A percentile compares a stretch with the other conserved stretches of the same genome.
Conservation (phyloP, 2,888 invertebrate genomes). For the Ephialtes manifestator region DNA sequence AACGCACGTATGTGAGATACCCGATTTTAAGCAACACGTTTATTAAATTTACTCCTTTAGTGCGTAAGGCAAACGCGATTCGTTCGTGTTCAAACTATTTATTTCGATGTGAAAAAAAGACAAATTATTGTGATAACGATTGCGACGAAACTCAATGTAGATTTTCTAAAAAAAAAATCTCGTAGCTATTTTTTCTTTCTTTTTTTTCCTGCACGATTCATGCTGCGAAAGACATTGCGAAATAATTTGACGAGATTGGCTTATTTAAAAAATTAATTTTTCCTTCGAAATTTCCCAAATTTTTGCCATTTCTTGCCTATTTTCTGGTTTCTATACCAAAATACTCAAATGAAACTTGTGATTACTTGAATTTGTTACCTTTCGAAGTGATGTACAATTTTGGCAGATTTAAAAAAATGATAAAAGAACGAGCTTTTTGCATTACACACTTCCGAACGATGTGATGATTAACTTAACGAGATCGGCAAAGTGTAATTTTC, state of each 20-base stretch:
- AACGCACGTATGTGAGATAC: conserved; percentile 53
- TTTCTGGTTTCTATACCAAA: not conserved
- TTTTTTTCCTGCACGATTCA: not conserved
- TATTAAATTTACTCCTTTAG: conserved; percentile 18
- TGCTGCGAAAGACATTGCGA: not conserved
- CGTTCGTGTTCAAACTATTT: conserved; percentile 37
- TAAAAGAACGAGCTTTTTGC: not conserved
- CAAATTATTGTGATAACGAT: conserved; percentile 65
- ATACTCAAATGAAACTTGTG: not conserved
- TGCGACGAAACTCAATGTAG: conserved; percentile 59
- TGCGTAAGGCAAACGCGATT: conserved; percentile 51
- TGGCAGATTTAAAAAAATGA: not conserved
- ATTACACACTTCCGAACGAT: conserved; percentile 24
- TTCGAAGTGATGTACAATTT: not conserved
- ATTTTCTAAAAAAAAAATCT: conserved; percentile 46
- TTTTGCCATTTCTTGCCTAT: not conserved
- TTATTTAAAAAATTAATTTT: not conserved
- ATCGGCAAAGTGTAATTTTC: conserved; percentile 24
- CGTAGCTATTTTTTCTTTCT: conserved; percentile 26
- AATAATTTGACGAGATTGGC: conserved; percentile 7
- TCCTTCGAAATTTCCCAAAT: not conserved
- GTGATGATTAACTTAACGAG: conserved; percentile 28
- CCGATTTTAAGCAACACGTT: conserved; percentile 32
- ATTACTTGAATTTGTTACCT: not conserved
- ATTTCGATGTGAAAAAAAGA: conserved; percentile 50